Evolutionary conservation across 2,888 invertebrate species (phyloP), one percentile per base, ranked within the genome.

Genomic region (Drosophila mercatorum): DNA sequence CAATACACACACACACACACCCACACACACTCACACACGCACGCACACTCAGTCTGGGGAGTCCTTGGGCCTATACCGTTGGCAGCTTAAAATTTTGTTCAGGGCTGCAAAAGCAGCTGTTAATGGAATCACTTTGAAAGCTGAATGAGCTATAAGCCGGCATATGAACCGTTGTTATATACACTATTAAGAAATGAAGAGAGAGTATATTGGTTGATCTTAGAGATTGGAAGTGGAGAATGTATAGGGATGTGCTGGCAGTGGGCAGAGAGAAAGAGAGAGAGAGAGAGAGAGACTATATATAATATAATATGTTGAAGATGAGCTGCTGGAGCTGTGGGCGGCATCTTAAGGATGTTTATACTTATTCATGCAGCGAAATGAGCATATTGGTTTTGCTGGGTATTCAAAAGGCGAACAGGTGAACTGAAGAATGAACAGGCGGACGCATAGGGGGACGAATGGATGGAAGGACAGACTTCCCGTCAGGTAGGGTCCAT

Each of bases 101-200:
- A 79, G 75, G 80, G 59, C 56, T 68, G 52, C 66, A 59, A 59
- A 8, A 73, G 28, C 36, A 22, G 12, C 26, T 28, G 46, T 47
- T 51, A 59, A 55, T 41, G 56, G 79, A 78, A 61, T 52, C 66
- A 58, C 17, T 53, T 58, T 22, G 47, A n/a, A 47, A 51, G 34
- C 53, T 6, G 36, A 34, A 53, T 57, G 43, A 72, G 26, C 56
- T 41, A 44, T 10, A 44, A 36, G 34, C 7, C 31, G n/a, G 7
- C 34, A 36, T 36, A 17, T 53, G 52, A 53, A 26, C 52, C 22
- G 34, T 12, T 34, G 6, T 34, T 34, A 51, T 17, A 51, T 51
- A 14, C 52, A 8, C 52, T 52, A 2, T 22, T 0, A 22, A 22
- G 5, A 8, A 38, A 6, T 53, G 0, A 6, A 12, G 36, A 7